phyloP scores from a whole-genome alignment of 1,140 invertebrate species.

The Diorhabda carinulata region DNA sequence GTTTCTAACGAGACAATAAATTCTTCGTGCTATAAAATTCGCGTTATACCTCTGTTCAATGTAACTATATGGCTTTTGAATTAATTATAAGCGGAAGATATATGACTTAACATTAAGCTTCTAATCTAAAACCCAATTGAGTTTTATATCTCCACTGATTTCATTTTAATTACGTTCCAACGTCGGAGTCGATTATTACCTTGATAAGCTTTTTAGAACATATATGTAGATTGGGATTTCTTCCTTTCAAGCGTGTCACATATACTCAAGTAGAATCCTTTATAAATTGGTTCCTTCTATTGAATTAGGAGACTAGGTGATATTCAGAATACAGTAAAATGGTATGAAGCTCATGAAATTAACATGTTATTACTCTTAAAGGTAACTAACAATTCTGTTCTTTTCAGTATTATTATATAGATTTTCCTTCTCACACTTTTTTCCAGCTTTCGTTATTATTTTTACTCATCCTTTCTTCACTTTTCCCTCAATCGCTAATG shows the following conservation, averaged over 20 bases:
- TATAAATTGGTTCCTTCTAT: neutral
- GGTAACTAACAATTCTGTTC: too few relatives aligned
- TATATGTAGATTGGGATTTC: neutral
- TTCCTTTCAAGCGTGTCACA: neutral
- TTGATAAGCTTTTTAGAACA: neutral
- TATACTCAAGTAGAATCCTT: neutral
- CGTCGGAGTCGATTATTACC: neutral
- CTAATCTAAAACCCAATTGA: constrained; percentile 2
- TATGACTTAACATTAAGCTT: constrained; percentile 2
- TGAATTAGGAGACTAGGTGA: neutral
- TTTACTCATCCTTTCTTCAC: too few relatives aligned
- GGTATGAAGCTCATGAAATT: too few relatives aligned
- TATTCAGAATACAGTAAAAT: too few relatives aligned
- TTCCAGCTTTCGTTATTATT: too few relatives aligned
- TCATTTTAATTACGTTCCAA: neutral
- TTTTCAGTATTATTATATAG: too few relatives aligned
- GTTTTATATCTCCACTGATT: constrained; percentile 2
- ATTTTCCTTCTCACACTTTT: too few relatives aligned
- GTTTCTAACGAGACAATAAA: constrained; percentile 2
- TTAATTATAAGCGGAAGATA: constrained; percentile 3
- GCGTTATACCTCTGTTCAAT: constrained; percentile 2
- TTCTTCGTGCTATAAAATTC: constrained; percentile 2
- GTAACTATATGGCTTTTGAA: constrained; percentile 2
- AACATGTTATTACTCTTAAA: too few relatives aligned
- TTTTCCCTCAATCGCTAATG: too few relatives aligned